Base-by-base conservation (phyloP, 2,113 vertebrate species). In the Neodon shergylaensis region DNA sequence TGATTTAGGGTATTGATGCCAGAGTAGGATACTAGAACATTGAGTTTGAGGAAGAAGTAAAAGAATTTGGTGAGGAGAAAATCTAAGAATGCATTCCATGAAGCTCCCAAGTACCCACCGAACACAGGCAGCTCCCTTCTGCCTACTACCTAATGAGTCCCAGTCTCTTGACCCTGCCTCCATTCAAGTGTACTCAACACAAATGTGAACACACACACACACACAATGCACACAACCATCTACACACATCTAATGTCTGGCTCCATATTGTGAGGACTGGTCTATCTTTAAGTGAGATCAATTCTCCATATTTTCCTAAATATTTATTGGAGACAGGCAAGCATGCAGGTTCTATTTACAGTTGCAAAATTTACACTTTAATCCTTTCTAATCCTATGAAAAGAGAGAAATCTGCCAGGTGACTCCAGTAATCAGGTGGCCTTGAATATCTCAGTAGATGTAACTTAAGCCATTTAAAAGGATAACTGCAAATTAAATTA, bases 401-500 rank as follows among this genome's bases (percentile, higher is more conserved):
- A 94, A 95, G 36, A 88, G 5, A 96, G n/a, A 74, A 82, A 47
- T 89, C 68, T 58, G 70, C 92, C 91, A 65, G 49, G 90, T 79
- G 49, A 91, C 63, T 95, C 88, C 73, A 94, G 70, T 93, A 87
- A 96, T 96, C 95, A 97, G 85, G 88, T 76, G 81, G 88, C 66
- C 92, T 92, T 86, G 78, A 96, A 76, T 92, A 89, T 92, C 94
- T 95, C 97, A 87, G 96, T 91, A 97, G 94, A 97, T 77, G 94
- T 95, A 96, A 97, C 94, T 95, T 96, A 92, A 96, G 95, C 97
- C 95, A 97, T 97, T 97, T 97, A 94, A 95, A 96, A 97, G 86
- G 92, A 97, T 96, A 97, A 97, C 96, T 94, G 94, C 95, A 97
- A 98, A 98, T 98, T 97, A 97, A 98, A 97, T 97, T 97, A 97